Percentiles rank a stretch among this genome's conserved stretches.
phyloP scores from a whole-genome alignment of 1,140 invertebrate species.

The Kradibia gibbosae region DNA sequence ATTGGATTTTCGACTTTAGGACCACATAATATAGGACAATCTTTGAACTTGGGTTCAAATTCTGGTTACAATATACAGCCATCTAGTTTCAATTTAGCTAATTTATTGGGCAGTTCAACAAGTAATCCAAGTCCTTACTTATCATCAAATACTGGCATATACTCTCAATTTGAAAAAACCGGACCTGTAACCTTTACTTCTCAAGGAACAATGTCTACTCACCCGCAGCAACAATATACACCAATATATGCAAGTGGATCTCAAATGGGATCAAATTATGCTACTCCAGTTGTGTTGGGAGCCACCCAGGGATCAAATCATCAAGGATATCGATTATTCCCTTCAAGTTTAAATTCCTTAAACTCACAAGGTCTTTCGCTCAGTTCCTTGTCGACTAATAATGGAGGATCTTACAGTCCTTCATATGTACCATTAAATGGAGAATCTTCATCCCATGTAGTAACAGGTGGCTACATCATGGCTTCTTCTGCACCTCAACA shows the following conservation, averaged over 20 bases:
- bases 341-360: constrained; percentile 37
- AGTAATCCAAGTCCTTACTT: constrained; percentile 45
- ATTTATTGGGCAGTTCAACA: constrained; percentile 27
- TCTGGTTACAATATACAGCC: constrained; percentile 19
- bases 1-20: constrained; percentile 16
- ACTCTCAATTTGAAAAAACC: constrained; percentile 58
- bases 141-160: constrained; percentile 49
- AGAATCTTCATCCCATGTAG: constrained; percentile 54
- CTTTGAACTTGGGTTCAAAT: constrained; percentile 51
- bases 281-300: constrained; percentile 53
- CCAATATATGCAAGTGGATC: constrained; percentile 52
- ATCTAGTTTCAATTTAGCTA: constrained; percentile 22
- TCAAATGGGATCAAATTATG: constrained; percentile 45
- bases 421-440: constrained; percentile 33
- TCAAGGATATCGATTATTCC: constrained; percentile 46
- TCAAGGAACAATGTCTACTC: neutral
- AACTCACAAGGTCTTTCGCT: constrained; percentile 38
- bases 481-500: constrained; percentile 41
- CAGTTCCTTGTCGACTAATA: constrained; percentile 47
- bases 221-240: constrained; percentile 31
- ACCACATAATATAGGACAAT: constrained; percentile 15
- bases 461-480: constrained; percentile 59
- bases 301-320: constrained; percentile 46
- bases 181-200: constrained; percentile 67
- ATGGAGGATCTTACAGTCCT: constrained; percentile 16